Evolutionary conservation across 2,797 vertebrate species (phyloP).

Genomic region (Phoebastria nigripes): DNA sequence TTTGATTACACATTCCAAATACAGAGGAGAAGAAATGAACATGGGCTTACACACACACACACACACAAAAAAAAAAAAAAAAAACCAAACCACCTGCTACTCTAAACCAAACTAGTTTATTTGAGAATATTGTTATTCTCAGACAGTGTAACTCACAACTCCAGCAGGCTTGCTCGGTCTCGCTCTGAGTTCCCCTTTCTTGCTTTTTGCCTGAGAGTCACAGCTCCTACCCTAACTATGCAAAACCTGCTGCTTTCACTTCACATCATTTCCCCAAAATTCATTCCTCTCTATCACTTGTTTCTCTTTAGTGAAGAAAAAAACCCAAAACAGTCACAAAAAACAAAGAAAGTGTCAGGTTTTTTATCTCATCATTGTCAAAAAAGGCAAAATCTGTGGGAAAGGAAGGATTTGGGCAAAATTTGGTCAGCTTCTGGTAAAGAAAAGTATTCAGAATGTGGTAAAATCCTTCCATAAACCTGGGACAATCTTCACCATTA

Average conservation of each 20-base stretch:
- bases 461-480: not conserved
- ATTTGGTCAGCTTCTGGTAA: not conserved
- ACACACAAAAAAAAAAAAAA: not conserved
- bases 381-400: not conserved
- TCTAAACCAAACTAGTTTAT: not conserved
- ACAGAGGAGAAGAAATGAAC: not conserved
- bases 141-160: not conserved
- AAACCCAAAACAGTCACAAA: not conserved
- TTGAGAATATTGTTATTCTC: conserved; percentile 21
- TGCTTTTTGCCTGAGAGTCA: not conserved
- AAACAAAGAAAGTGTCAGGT: not conserved
- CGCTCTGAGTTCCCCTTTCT: conserved; percentile 6
- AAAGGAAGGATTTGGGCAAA: not conserved
- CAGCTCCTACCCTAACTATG: not conserved
- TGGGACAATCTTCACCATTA: not conserved
- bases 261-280: not conserved
- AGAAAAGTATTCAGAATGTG: not conserved
- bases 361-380: not conserved
- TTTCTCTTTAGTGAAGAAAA: not conserved
- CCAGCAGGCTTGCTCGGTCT: not conserved
- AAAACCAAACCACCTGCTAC: not conserved
- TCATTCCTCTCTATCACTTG: not conserved
- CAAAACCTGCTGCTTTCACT: conserved; percentile 39
- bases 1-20: not conserved
- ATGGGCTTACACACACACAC: not conserved